phyloP scores from a whole-genome alignment of 2,888 invertebrate genomes.

The Orthosia incerta region DNA sequence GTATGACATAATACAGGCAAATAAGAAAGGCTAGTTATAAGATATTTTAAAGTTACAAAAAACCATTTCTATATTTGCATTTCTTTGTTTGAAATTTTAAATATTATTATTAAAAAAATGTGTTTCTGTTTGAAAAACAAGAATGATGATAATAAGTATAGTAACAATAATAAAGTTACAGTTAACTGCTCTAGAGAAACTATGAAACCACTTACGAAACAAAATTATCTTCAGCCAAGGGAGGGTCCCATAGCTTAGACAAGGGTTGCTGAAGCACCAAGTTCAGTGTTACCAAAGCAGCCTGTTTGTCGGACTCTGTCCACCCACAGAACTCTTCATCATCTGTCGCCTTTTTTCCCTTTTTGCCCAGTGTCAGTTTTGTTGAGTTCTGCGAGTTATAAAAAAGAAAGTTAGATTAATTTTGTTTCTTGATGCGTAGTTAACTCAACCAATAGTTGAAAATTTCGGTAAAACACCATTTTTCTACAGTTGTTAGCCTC shows the following conservation, averaged over 20 bases:
- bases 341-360: constrained; percentile 85
- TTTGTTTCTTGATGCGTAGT: too few species aligned
- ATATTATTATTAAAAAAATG: too few species aligned
- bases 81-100: too few species aligned
- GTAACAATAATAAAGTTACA: neutral
- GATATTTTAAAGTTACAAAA: too few species aligned
- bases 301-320: constrained; percentile 93
- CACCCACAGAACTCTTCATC: constrained; percentile 91
- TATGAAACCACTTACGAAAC: constrained; percentile 92
- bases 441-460: too few species aligned
- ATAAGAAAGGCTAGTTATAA: too few species aligned
- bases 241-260: constrained; percentile 95
- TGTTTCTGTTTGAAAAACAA: too few species aligned
- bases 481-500: too few species aligned
- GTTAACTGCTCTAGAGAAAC: neutral
- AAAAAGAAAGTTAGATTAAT: neutral
- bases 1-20: too few species aligned
- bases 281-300: constrained; percentile 92
- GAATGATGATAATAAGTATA: neutral
- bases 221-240: constrained; percentile 95
- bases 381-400: constrained; percentile 82
- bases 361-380: constrained; percentile 86
- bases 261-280: constrained; percentile 93
- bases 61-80: too few species aligned
- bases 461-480: too few species aligned